Evolutionary conservation across 2,888 invertebrate genomes (phyloP).

Genomic region (Listrodromus nycthemerus): DNA sequence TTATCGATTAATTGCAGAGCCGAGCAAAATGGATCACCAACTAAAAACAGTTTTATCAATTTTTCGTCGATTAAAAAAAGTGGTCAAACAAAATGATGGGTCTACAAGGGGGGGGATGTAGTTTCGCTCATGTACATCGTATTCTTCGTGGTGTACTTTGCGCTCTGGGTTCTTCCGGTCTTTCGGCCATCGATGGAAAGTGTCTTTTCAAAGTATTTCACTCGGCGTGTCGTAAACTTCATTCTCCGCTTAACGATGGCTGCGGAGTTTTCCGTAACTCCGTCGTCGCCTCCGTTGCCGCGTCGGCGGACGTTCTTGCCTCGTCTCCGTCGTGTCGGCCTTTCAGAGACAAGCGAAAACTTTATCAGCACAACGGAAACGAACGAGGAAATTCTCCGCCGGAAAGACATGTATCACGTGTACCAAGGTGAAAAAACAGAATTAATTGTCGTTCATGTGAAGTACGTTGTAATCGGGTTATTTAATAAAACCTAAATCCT

Average conservation of each 20-base stretch:
- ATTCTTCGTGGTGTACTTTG: background rate
- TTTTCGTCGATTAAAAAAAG: too few species aligned
- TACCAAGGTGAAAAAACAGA: too few species aligned
- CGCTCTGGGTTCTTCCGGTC: background rate
- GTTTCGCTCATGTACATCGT: background rate
- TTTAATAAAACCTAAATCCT: too few species aligned
- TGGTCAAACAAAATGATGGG: too few species aligned
- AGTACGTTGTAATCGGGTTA: too few species aligned
- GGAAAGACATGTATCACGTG: background rate
- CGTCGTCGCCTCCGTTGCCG: background rate
- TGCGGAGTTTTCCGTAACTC: conserved; percentile 24
- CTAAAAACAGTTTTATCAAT: too few species aligned
- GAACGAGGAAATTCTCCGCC: background rate
- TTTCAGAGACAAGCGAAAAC: conserved; percentile 32
- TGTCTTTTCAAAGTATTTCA: conserved; percentile 15
- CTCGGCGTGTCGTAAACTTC: conserved; percentile 27
- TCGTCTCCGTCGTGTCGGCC: conserved; percentile 28
- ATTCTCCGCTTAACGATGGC: conserved; percentile 27
- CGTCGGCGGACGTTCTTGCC: conserved; percentile 2
- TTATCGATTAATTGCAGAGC: too few species aligned
- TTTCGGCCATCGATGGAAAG: conserved; percentile 36
- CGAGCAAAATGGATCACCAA: too few species aligned
- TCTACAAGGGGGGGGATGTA: background rate
- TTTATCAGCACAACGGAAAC: conserved; percentile 5
- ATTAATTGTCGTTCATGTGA: too few species aligned